Percentiles rank a stretch among this genome's conserved stretches.
These are phyloP conservation scores for Eupleurogrammus muticus DNA, from an alignment of 2,797 vertebrate genomes.

Conservation along the genomic window DNA sequence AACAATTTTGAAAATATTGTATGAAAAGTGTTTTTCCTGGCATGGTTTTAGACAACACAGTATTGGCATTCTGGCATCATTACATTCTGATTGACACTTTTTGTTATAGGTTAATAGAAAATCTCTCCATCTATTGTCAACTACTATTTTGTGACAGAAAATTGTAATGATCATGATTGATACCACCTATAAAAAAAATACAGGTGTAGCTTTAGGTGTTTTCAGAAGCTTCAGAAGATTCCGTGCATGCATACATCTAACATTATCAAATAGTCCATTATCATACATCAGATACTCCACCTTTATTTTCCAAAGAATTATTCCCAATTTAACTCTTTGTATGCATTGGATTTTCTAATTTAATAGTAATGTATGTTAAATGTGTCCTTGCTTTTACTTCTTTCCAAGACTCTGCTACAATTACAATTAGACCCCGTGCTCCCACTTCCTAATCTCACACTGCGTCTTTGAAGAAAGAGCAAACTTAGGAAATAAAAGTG, in stretches of 20 bases:
- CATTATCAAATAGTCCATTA: no score
- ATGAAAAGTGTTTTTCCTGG: not conserved
- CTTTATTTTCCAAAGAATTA: no score
- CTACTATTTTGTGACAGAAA: constrained; percentile 18
- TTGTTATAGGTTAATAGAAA: constrained; percentile 46
- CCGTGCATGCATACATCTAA: not conserved
- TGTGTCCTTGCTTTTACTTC: not conserved
- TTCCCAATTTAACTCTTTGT: no score
- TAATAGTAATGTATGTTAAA: constrained; percentile 31
- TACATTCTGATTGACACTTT: constrained; percentile 46
- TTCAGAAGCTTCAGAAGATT: not conserved
- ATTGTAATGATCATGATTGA: not conserved
- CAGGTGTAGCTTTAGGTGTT: not conserved
- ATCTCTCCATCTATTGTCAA: constrained; percentile 15
- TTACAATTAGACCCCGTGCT: constrained; percentile 47
- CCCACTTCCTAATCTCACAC: constrained; percentile 55
- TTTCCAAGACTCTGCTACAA: constrained; percentile 31
- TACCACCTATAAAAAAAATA: not conserved
- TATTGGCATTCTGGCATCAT: constrained; percentile 30
- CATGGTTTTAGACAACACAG: constrained; percentile 21
- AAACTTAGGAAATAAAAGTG: constrained; percentile 80
- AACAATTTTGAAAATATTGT: not conserved
- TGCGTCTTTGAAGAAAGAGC: constrained; percentile 78
- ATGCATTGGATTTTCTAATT: no score
- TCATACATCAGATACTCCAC: no score